A percentile compares a stretch with the other conserved stretches of the same genome.
Conservation (phyloP, 2,797 vertebrate species). For the Simalia tracyae region DNA sequence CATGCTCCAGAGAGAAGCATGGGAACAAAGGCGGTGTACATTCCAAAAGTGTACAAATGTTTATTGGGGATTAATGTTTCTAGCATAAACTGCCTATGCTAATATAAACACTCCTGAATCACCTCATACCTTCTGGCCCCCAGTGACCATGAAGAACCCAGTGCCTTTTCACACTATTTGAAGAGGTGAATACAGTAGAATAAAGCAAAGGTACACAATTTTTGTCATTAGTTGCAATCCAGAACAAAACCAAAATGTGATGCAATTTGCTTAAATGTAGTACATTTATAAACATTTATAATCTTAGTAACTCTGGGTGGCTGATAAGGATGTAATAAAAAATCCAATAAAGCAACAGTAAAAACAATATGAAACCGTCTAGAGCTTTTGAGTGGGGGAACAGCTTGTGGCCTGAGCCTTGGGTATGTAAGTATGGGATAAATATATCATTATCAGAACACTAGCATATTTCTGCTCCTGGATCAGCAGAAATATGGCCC, state of each 20-base stretch:
- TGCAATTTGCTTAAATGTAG: not conserved
- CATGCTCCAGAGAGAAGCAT: no score
- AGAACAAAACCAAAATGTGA: not conserved
- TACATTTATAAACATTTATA: not conserved
- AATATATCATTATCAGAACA: not conserved
- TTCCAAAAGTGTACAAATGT: not conserved
- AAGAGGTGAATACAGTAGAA: not conserved
- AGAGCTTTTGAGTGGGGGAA: not conserved
- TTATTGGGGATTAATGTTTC: not conserved
- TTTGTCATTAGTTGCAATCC: not conserved
- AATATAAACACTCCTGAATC: not conserved
- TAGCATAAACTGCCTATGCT: not conserved
- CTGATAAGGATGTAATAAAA: not conserved
- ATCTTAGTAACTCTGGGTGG: not conserved
- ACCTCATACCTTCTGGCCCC: not conserved
- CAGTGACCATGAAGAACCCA: not conserved
- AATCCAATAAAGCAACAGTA: not conserved
- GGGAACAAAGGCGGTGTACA: not conserved
- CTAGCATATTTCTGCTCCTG: not conserved
- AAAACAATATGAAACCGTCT: not conserved
- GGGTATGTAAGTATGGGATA: not conserved
- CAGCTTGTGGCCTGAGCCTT: not conserved
- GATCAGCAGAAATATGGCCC: not conserved
- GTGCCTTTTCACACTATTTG: not conserved
- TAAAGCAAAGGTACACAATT: not conserved